A percentile compares a stretch with the other conserved stretches of the same genome.
These are phyloP conservation scores for Drosophila persimilis DNA, from an alignment of 1,140 invertebrate genomes.

Conservation along the genomic window DNA sequence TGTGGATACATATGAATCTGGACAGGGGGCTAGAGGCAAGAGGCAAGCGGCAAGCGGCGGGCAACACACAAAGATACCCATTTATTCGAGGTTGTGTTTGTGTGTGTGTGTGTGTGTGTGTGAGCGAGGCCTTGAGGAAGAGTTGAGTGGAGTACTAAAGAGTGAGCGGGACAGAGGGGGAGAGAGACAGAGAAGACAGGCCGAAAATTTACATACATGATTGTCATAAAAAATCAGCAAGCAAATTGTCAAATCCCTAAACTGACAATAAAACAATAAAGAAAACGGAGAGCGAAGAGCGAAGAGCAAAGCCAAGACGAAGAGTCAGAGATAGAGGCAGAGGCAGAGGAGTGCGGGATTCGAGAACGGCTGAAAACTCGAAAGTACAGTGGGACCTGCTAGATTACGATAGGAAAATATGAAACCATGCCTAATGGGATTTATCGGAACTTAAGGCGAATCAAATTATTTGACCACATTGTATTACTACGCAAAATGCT, in stretches of 20 bases:
- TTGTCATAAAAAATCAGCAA: slow-evolving; percentile 81
- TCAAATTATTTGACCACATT: too few species aligned
- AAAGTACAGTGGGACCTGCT: too few species aligned
- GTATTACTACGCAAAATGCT: too few species aligned
- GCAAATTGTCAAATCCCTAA: slow-evolving; percentile 81
- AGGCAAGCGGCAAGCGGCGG: too few species aligned
- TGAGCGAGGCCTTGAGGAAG: slow-evolving; percentile 62
- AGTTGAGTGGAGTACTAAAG: slow-evolving; percentile 47
- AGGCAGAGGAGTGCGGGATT: not conserved
- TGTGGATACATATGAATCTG: too few species aligned
- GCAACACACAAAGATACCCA: slow-evolving; percentile 25
- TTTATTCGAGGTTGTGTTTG: not conserved
- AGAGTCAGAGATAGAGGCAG: not conserved
- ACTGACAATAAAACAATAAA: slow-evolving; percentile 82
- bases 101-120: not conserved
- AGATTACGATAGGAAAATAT: too few species aligned
- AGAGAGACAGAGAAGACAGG: slow-evolving; percentile 15
- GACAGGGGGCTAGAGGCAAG: too few species aligned
- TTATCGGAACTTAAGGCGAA: too few species aligned
- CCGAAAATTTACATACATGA: slow-evolving; percentile 76
- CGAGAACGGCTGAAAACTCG: not conserved
- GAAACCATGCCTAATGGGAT: too few species aligned
- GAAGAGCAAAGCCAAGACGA: slow-evolving; percentile 8
- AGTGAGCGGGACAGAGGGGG: slow-evolving; percentile 1
- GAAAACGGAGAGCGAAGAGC: slow-evolving; percentile 66